Conservation (phyloP, 2,797 vertebrate species). For the Martes flavigula region DNA sequence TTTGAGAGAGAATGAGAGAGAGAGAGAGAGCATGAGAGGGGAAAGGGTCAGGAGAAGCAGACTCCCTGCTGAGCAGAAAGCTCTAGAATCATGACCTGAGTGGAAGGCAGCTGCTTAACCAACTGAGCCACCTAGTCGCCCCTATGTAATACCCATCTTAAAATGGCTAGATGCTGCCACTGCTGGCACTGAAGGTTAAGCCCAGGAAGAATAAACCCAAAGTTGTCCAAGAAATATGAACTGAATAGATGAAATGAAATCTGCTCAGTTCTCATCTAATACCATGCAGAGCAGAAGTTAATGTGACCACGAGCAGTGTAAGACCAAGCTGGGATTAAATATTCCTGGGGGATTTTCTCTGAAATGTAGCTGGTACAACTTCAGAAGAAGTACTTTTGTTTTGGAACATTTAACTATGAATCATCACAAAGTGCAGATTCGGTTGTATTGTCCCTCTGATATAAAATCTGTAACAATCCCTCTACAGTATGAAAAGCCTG, state of each 20-base stretch:
- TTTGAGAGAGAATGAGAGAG: too few relatives aligned
- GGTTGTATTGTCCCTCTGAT: not conserved
- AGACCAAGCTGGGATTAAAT: not conserved
- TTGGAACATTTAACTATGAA: not conserved
- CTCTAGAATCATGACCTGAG: too few relatives aligned
- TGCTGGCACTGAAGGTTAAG: constrained; percentile 36
- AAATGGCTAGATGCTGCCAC: constrained; percentile 51
- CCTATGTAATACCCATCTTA: constrained; percentile 22
- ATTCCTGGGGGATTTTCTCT: not conserved
- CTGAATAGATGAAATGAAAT: not conserved
- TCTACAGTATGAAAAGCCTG: not conserved
- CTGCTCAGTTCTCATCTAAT: not conserved
- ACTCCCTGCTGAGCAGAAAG: too few relatives aligned
- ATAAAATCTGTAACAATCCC: not conserved
- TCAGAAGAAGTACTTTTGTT: not conserved
- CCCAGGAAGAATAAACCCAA: constrained; percentile 56
- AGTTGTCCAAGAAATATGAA: constrained; percentile 31
- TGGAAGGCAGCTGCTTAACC: too few relatives aligned
- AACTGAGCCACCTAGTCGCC: too few relatives aligned
- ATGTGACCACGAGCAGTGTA: not conserved
- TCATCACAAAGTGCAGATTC: not conserved
- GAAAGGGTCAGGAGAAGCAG: too few relatives aligned
- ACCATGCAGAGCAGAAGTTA: not conserved
- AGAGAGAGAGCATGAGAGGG: too few relatives aligned
- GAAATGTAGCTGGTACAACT: not conserved